Conservation (phyloP, 2,113 vertebrate genomes). For the Scomber colias region DNA sequence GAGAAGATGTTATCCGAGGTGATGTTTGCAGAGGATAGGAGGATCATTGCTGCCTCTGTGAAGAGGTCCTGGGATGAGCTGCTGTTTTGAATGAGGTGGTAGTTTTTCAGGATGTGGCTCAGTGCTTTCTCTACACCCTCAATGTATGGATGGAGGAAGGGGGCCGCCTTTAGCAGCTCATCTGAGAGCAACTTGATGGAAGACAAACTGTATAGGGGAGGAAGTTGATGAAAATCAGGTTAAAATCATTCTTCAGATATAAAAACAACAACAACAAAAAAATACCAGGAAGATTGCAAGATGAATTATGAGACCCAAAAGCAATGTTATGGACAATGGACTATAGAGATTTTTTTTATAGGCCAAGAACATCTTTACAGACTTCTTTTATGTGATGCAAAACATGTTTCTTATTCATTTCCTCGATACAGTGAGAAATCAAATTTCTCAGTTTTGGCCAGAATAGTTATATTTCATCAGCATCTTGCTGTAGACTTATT, state of each 20-base stretch:
- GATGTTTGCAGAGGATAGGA: constrained; percentile 72
- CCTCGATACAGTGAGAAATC: constrained; percentile 19
- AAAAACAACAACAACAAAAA: too few relatives aligned
- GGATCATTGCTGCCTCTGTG: constrained; percentile 56
- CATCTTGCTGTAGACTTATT: constrained; percentile 31
- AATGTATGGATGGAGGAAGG: constrained; percentile 59
- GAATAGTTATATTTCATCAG: constrained; percentile 38
- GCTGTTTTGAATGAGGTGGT: constrained; percentile 27
- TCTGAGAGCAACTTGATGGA: constrained; percentile 62
- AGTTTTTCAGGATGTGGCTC: constrained; percentile 62
- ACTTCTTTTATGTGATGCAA: background rate
- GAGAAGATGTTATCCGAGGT: constrained; percentile 47
- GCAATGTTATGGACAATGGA: background rate
- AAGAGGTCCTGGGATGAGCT: constrained; percentile 53
- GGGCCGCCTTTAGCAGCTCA: constrained; percentile 36
- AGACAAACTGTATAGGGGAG: constrained; percentile 65
- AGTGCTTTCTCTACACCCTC: constrained; percentile 59
- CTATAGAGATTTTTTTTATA: background rate
- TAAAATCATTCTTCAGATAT: background rate
- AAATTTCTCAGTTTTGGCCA: constrained; percentile 34
- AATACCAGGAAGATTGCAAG: background rate
- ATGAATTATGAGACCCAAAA: background rate
- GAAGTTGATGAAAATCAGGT: constrained; percentile 20
- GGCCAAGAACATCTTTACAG: background rate
- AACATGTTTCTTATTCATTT: background rate